Evolutionary conservation across 2,113 vertebrate species (phyloP).

Genomic region (Atrichornis clamosus): DNA sequence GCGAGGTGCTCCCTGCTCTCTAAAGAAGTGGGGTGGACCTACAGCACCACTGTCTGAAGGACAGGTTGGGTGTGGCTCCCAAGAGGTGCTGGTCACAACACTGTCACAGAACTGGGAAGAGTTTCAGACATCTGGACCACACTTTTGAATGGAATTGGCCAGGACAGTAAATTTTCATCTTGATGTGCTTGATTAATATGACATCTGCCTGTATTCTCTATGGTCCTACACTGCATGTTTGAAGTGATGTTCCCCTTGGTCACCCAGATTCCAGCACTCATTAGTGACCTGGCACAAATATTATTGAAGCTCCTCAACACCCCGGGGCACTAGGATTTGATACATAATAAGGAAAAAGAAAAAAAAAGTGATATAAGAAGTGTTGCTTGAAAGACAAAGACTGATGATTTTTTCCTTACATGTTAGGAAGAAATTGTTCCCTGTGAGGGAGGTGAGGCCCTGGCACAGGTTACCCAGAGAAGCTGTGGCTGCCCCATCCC

Average conservation of each 20-base stretch:
- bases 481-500: background rate
- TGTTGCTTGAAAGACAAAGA: background rate
- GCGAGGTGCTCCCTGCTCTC: background rate
- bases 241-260: background rate
- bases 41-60: rapidly evolving
- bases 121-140: background rate
- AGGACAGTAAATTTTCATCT: background rate
- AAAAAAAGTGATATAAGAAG: background rate
- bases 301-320: background rate
- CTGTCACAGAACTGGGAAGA: background rate
- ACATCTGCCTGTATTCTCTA: background rate
- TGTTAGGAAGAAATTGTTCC: background rate
- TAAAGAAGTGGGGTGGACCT: background rate
- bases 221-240: background rate
- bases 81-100: background rate
- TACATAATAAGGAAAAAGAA: rapidly evolving
- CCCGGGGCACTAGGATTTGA: background rate
- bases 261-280: background rate
- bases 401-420: background rate
- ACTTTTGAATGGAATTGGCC: background rate
- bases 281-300: background rate
- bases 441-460: background rate
- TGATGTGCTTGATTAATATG: background rate
- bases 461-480: background rate
- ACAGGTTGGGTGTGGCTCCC: rapidly evolving